Evolutionary conservation across 1,140 invertebrate species (phyloP), one percentile per base, ranked within the genome.

Genomic region (Pogonognathellus flavescens): DNA sequence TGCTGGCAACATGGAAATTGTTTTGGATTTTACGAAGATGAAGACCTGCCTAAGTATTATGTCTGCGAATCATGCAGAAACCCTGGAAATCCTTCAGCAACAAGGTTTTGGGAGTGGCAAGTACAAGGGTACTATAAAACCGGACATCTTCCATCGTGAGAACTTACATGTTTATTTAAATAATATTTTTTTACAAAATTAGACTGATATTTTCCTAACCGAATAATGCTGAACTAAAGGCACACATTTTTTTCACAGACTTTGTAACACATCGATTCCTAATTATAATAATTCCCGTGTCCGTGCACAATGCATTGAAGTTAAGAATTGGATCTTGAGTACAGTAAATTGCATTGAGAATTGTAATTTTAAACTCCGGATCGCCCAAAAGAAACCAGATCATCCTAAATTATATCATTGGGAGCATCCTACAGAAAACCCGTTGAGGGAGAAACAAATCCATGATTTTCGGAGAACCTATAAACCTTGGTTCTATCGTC

Each of bases 1-100:
- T 97, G 96, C 90, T 98, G 97, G 97, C 97, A 98, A 90, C 97
- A 98, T 90, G 96, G 96, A 0, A 92, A 93, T 57, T 98, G 97
- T 89, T 95, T 97, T 90, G 94, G 94, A 66, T 96, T 97, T 85
- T 93, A 95, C 84, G 93, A 92, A 50, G 95, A 96, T 87, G 93
- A 92, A 13, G 93, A 97, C 90, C 95, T 97, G 13, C 96, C 97
- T 0, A 95, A 96, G 70, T 96, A 96, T 90, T 98, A 98, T 90
- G 93, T 97, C 59, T 98, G 97, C 91, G 94, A 93, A 84, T 95
- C 96, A 81, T 98, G 97, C 90, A 93, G 93, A 84, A 93, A 96
- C 92, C 95, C 97, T 9, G 92, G 92, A 59, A 92, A 93, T 18
- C 94, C 94, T 88, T 92, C 95, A 80, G 92, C 92, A 59, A 95